Conservation (phyloP, 2,113 vertebrate species). For the Podiceps cristatus region DNA sequence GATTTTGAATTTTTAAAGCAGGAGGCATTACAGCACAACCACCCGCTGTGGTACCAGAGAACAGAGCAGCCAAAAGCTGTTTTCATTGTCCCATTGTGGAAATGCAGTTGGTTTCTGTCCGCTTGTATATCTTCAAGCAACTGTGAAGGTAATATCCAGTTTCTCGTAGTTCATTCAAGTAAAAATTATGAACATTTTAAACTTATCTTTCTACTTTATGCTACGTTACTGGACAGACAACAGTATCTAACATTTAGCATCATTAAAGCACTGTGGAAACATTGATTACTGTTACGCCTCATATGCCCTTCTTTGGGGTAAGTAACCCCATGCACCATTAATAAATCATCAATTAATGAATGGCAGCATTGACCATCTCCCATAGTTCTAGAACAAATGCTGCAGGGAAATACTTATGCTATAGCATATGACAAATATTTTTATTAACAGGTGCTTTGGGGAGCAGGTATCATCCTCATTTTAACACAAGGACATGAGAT, state of each 20-base stretch:
- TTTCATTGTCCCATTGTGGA: not conserved
- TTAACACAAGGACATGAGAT: not conserved
- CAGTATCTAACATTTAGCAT: not conserved
- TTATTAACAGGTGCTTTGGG: not conserved
- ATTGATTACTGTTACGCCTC: not conserved
- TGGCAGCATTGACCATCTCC: not conserved
- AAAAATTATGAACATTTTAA: not conserved
- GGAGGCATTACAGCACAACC: not conserved
- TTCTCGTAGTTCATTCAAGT: not conserved
- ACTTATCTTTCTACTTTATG: not conserved
- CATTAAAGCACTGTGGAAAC: not conserved
- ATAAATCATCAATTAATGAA: not conserved
- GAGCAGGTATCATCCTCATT: not conserved
- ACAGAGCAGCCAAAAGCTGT: not conserved
- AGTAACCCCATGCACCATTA: not conserved
- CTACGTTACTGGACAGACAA: not conserved
- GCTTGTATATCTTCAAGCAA: not conserved
- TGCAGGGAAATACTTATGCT: not conserved
- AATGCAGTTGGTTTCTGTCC: not conserved
- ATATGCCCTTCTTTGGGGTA: not conserved
- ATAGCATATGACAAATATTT: not conserved
- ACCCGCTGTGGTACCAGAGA: not conserved
- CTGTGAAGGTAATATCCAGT: not conserved
- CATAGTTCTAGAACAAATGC: not conserved
- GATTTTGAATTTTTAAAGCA: not conserved